Conservation (phyloP, 2,888 invertebrate species). For the Tupiocoris notatus region DNA sequence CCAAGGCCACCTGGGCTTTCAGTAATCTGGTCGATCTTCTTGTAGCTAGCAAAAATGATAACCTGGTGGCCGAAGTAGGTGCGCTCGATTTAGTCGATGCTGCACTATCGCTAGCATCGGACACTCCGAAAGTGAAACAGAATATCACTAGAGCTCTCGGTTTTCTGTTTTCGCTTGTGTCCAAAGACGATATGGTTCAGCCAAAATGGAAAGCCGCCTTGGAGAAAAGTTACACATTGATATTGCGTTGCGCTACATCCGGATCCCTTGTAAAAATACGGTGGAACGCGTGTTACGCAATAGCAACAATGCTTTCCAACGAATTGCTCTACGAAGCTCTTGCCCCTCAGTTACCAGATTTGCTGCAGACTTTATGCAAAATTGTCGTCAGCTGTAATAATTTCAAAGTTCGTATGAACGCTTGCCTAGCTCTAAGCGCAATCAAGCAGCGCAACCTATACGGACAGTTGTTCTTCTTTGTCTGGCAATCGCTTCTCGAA, state of each 20-base stretch:
- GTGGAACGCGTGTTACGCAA: slow-evolving; percentile 89
- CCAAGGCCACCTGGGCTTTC: slow-evolving; percentile 83
- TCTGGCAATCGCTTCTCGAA: slow-evolving; percentile 71
- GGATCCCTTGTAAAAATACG: slow-evolving; percentile 82
- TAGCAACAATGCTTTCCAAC: slow-evolving; percentile 71
- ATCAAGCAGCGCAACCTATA: slow-evolving; percentile 64
- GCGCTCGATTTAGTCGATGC: slow-evolving; percentile 17
- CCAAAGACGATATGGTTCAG: slow-evolving; percentile 56
- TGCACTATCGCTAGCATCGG: slow-evolving; percentile 36
- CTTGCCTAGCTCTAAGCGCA: slow-evolving; percentile 70
- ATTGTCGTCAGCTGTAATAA: slow-evolving; percentile 73
- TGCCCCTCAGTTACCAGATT: slow-evolving; percentile 57
- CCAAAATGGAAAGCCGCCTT: slow-evolving; percentile 53
- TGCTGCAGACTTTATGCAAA: slow-evolving; percentile 65
- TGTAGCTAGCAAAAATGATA: slow-evolving; percentile 29
- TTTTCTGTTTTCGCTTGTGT: slow-evolving; percentile 69
- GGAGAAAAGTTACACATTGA: slow-evolving; percentile 61
- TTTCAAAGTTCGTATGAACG: slow-evolving; percentile 87
- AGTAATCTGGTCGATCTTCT: slow-evolving; percentile 67
- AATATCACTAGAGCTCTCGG: slow-evolving; percentile 81
- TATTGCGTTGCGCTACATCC: slow-evolving; percentile 68
- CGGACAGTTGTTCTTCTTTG: slow-evolving; percentile 60
- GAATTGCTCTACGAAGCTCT: slow-evolving; percentile 51
- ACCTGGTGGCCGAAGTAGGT: slow-evolving; percentile 4
- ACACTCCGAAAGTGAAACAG: slow-evolving; percentile 57